Base-by-base conservation (phyloP, 2,888 invertebrate species). In the Desoria tigrina region DNA sequence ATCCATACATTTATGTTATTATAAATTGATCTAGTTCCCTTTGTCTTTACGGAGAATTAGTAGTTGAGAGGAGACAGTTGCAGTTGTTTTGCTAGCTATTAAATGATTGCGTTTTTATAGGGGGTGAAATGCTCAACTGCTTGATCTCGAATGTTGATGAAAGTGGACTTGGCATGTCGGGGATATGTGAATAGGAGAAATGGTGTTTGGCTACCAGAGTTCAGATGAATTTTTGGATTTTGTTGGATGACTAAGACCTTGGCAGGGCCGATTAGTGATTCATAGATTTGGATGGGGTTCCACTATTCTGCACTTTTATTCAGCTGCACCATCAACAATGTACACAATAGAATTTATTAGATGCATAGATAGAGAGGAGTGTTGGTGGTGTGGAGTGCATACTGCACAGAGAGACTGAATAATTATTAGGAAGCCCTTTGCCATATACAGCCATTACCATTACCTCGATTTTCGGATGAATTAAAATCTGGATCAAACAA, bases 221-320 rank as follows among this genome's bases (percentile, higher is more conserved):
- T 45, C 21, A 45, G 45, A 45, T 16, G 45, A 18, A 45, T 21
- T 45, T 16, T 45, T 6, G 39, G 39, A 16, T 39, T 18, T 9
- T 18, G 4, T 45, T 45, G 45, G 45, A 45, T 45, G 45, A 45
- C 45, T 45, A 45, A 45, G 45, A 45, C 45, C 32, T 32, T 32
- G 6, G 45, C 6, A 45, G 45, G 45, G 21, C 45, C 45, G 45
- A 45, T 45, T 45, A 45, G 45, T 45, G 45, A 45, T 45, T 45
- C 45, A 45, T 45, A 45, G 45, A 45, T 45, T 45, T 45, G 21
- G 45, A 45, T 45, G 16, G 45, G 45, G 45, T 45, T 45, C 21
- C 21, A 18, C 21, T 45, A 16, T 18, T 45, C 45, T 45, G 45
- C 16, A 45, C 45, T 45, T n/a, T n/a, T 16, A 45, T 45, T 16